Evolutionary conservation across 2,113 vertebrate genomes (phyloP), one percentile per base, ranked within the genome.

Genomic region (Saccopteryx bilineata): DNA sequence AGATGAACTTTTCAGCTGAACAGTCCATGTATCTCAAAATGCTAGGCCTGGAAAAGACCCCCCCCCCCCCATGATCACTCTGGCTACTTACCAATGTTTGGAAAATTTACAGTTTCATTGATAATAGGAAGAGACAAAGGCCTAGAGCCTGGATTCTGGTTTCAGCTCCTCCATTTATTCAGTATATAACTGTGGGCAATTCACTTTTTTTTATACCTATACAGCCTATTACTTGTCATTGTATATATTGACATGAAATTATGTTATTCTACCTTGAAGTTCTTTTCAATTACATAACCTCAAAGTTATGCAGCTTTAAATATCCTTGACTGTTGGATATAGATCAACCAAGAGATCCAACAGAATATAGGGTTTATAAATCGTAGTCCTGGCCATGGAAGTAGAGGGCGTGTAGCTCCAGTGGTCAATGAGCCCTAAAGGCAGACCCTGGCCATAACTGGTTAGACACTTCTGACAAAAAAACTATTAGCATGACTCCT

Each of bases 211-310:
- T 52, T 76, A 2, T 5, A 46, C 7, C 18, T 1, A 19, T 1
- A 23, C 4, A 14, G 4, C 28, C 33, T 9, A 0, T 65, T 82
- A 68, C 82, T 17, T 96, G 31, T 58, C 23, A 81, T 75, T 61
- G 46, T 1, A 24, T 24, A 63, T 19, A 31, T n/a, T 87, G 60
- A 86, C 33, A 31, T 71, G 15, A 58, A 78, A 75, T 31, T 56
- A 46, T 80, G 4, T 87, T 89, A 28, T 56, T 89, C 12, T 80
- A 14, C 33, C 21, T 31, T 74, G 21, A 94, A 60, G 17, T 91
- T 86, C n/a, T 95, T 93, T 75, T 90, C 56, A 74, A 14, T 82
- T 33, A 65, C 26, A 65, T 79, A 91, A 65, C 28, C 31, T 89
- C 26, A 54, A 24, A 58, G 18, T 75, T 71, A 46, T 21, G 7